Conservation (phyloP, 1,140 invertebrate genomes). For the Scaptomyza graminum region DNA sequence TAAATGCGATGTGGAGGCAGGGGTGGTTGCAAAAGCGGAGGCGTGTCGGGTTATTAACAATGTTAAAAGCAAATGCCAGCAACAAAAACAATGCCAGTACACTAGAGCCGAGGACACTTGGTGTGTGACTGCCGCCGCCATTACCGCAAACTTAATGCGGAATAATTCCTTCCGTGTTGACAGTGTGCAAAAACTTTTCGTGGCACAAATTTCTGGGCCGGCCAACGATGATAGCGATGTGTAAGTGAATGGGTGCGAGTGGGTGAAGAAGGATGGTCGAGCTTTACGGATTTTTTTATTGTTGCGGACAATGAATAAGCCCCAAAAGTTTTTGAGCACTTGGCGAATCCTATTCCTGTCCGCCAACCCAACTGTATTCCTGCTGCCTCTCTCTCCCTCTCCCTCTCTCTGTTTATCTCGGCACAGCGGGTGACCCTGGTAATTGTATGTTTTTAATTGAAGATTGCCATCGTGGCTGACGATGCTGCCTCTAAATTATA, state of each 20-base stretch:
- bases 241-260: background rate
- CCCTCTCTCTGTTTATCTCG: background rate
- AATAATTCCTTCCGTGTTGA: conserved; percentile 81
- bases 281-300: conserved; percentile 59
- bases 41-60: conserved; percentile 80
- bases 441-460: conserved; percentile 78
- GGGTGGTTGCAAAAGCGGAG: conserved; percentile 4
- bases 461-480: conserved; percentile 67
- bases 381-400: background rate
- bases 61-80: conserved; percentile 72
- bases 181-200: conserved; percentile 77
- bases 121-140: conserved; percentile 60
- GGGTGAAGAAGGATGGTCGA: conserved; percentile 1
- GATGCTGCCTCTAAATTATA: conserved; percentile 72
- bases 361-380: background rate
- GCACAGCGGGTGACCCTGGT: conserved; percentile 58
- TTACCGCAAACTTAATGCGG: conserved; percentile 80
- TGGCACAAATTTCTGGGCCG: conserved; percentile 59
- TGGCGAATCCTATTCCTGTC: conserved; percentile 78
- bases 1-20: conserved; percentile 58
- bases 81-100: conserved; percentile 39
- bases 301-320: conserved; percentile 78
- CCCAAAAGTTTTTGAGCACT: conserved; percentile 75
- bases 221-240: conserved; percentile 4
- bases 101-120: conserved; percentile 27